Evolutionary conservation across 1,140 invertebrate genomes (phyloP).

Genomic region (Drosophila pruinosa): DNA sequence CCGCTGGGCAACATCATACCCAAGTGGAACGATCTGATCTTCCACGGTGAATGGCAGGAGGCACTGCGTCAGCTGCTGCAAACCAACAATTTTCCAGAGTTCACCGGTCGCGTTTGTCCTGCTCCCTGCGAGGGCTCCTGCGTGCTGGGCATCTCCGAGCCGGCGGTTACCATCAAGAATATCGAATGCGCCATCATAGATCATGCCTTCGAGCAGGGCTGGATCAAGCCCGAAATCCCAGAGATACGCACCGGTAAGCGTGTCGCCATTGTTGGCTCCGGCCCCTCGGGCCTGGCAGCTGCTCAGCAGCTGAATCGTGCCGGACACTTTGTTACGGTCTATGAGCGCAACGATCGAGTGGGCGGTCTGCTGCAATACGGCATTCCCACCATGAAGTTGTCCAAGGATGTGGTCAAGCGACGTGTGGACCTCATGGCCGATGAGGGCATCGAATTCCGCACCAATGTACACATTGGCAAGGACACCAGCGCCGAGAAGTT

Average conservation of each 20-base stretch:
- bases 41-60: constrained; percentile 97
- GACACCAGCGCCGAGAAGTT: constrained; percentile 91
- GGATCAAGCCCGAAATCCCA: constrained; percentile 91
- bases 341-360: constrained; percentile 96
- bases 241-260: constrained; percentile 90
- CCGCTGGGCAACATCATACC: constrained; percentile 99
- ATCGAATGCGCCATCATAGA: constrained; percentile 99
- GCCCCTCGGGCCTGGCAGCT: constrained; percentile 96
- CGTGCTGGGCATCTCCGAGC: constrained; percentile 97
- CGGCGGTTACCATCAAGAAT: constrained; percentile 99
- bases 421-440: constrained; percentile 93
- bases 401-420: constrained; percentile 95
- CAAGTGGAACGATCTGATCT: constrained; percentile 99
- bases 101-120: constrained; percentile 98
- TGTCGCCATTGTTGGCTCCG: constrained; percentile 97
- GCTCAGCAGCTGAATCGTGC: constrained; percentile 98
- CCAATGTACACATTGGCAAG: constrained; percentile 95
- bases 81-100: constrained; percentile 99
- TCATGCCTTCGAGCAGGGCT: constrained; percentile 97
- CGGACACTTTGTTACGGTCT: constrained; percentile 96
- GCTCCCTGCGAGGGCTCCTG: constrained; percentile 99
- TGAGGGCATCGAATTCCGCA: constrained; percentile 96
- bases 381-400: constrained; percentile 98
- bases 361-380: constrained; percentile 98
- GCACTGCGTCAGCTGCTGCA: constrained; percentile 97